Evolutionary conservation across 1,140 invertebrate genomes (phyloP), one percentile per base, ranked within the genome.

Genomic region (Tetramorium alpestre): DNA sequence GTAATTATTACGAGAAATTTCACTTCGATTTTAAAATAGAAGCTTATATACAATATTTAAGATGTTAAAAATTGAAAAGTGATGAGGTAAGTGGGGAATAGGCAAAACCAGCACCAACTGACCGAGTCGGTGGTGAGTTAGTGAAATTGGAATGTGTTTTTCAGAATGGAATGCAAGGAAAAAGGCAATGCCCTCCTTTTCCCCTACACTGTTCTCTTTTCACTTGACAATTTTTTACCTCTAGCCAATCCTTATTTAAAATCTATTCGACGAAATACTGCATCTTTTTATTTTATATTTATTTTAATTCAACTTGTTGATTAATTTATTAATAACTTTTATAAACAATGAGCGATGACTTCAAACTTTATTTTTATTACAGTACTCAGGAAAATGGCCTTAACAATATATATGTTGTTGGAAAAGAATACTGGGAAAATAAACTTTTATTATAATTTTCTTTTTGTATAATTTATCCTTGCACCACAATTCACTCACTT

Each of bases 381-480:
- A 38, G 10, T 69, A 47, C 11, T 28, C 13, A 69, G 41, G 10
- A 47, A 2, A 69, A 16, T 49, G 13, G n/a, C 5, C 64, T 67
- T 44, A n/a, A 22, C 11, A 67, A 67, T 44, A 67, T 44, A 67
- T n/a, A 44, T 44, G 38, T 67, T 41, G 22, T 44, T 67, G n/a
- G n/a, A n/a, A 67, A 67, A 33, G 28, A 62, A 62, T 62, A 62
- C 6, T 62, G 60, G 8, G 7, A 69, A 67, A 69, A 47, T 69
- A 69, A 69, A 69, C n/a, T 69, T 69, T 69, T 47, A 47, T 47
- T 7, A 41, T 22, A 41, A 41, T 47, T 16, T 67, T 69, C 33
- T 41, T 69, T 69, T 33, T 49, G 41, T 69, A 47, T 22, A 8
- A 69, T 69, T 69, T 69, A 47, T 69, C 47, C 65, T 69, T 69